Evolutionary conservation across 2,113 vertebrate genomes (phyloP), one percentile per base, ranked within the genome.

Genomic region (Osmerus mordax): DNA sequence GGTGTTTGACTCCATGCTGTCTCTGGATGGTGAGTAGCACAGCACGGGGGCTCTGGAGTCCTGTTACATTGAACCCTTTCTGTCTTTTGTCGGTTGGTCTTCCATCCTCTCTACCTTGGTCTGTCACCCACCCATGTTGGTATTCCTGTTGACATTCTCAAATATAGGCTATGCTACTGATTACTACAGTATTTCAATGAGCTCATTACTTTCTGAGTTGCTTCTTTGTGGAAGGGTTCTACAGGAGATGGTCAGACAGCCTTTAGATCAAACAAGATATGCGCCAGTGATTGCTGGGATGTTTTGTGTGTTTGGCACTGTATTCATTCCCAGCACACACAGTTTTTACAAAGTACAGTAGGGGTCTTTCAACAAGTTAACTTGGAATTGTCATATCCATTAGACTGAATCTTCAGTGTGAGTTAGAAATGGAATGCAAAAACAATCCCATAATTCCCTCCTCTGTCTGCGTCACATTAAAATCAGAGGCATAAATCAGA

Each of bases 1-100:
- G 85, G 94, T 98, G 78, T 98, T 97, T 72, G 96, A 99, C 86
- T 98, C 97, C 16, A 94, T 99, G 84, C 93, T 99, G 4, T 96
- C 96, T 18, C 91, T 99, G 84, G 96, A 96, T 81, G 95, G 97
- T 98, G 89, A 89, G 96, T 93, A 90, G 47, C n/a, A 28, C 28
- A 74, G 41, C 13, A 21, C 3, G 3, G 41, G 32, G 51, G 32
- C 12, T 65, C 52, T 56, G 18, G 64, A 60, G 52, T 7, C 63
- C 14, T 53, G 52, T 36, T 51, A 67, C 7, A 21, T 25, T 51
- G 3, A 6, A 12, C 54, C 2, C n/a, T 60, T 19, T 12, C 11
- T 60, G 19, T 23, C 5, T 19, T 21, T 19, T 15, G 58, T 21
- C 58, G 1, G 14, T n/a, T 3, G 9, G 54, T 56, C 54, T 18